These are phyloP conservation scores for Orthosia cruda DNA, from an alignment of 2,888 invertebrate species.

Conservation along the genomic window DNA sequence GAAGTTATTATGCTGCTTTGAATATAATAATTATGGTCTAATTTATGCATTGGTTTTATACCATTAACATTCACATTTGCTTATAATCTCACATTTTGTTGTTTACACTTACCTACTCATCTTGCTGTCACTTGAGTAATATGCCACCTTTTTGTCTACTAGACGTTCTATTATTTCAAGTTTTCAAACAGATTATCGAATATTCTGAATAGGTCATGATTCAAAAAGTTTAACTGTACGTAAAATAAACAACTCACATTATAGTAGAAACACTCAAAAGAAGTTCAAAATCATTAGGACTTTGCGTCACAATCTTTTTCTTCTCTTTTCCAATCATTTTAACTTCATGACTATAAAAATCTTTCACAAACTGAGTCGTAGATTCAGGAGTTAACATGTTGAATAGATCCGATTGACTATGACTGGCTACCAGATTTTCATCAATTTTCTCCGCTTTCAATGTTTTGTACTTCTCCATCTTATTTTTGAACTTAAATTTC, in stretches of 20 bases:
- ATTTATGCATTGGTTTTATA: too few species aligned
- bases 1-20: too few species aligned
- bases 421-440: not conserved
- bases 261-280: conserved; percentile 76
- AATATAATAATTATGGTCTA: too few species aligned
- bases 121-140: too few species aligned
- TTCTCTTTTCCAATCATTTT: conserved; percentile 44
- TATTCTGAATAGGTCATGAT: too few species aligned
- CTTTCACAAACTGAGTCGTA: conserved; percentile 23
- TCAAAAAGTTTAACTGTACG: too few species aligned
- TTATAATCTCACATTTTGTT: too few species aligned
- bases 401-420: not conserved
- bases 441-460: not conserved
- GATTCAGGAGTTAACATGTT: conserved; percentile 22
- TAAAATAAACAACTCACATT: conserved; percentile 71
- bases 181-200: too few species aligned
- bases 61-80: too few species aligned
- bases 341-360: conserved; percentile 45
- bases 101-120: too few species aligned
- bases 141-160: too few species aligned
- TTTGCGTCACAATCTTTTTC: conserved; percentile 42
- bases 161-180: too few species aligned
- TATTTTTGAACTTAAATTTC: not conserved
- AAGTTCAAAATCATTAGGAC: conserved; percentile 64
- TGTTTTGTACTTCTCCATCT: not conserved